Conservation (phyloP, 1,140 invertebrate species). For the Musca domestica region DNA sequence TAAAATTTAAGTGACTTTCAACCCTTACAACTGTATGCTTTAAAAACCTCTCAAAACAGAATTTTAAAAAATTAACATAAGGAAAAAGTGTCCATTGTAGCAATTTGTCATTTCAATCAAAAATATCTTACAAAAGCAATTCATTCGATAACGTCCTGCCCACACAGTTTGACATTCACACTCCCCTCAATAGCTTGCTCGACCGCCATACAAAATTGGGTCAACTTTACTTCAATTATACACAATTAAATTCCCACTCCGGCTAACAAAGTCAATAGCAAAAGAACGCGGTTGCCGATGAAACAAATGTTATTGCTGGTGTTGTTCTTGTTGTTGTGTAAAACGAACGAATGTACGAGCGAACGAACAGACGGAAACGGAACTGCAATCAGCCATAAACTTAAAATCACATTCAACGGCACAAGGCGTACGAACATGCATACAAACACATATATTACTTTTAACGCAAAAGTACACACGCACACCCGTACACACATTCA, state of each 20-base stretch:
- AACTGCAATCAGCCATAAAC: slow-evolving; percentile 17
- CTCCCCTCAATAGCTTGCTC: no score
- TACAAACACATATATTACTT: background rate
- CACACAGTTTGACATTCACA: no score
- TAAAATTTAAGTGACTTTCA: no score
- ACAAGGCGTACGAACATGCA: background rate
- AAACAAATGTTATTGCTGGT: background rate
- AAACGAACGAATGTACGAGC: background rate
- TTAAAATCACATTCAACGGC: slow-evolving; percentile 6
- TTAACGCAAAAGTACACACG: background rate
- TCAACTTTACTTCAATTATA: background rate
- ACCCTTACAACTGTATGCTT: no score
- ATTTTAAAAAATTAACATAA: no score
- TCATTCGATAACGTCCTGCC: no score
- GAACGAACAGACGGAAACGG: slow-evolving; percentile 10
- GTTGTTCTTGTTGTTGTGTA: no score
- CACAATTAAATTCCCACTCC: background rate
- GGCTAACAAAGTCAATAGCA: background rate
- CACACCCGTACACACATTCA: slow-evolving; percentile 10
- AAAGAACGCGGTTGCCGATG: background rate
- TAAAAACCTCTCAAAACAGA: no score
- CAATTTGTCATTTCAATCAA: no score
- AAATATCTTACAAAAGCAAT: no score
- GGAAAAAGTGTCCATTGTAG: no score
- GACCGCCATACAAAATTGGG: no score